These are phyloP conservation scores for Trematocara marginatum DNA, from an alignment of 2,113 vertebrate genomes.

Conservation along the genomic window DNA sequence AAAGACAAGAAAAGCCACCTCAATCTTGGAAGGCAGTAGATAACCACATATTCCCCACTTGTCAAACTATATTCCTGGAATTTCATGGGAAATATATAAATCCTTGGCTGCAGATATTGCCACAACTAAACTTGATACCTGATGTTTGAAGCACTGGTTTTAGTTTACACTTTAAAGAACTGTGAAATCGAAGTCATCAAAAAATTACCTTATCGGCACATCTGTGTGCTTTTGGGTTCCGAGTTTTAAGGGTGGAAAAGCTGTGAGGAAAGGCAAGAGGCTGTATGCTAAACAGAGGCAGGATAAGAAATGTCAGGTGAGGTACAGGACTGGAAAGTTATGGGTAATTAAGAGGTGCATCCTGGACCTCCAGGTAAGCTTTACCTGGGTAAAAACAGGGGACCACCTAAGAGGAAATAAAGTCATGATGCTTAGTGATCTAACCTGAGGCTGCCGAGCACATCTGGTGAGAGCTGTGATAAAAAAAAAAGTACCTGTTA, in stretches of 20 bases:
- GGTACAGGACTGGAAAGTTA: not conserved
- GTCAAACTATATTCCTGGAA: not conserved
- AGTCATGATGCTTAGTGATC: slow-evolving; percentile 7
- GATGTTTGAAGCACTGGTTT: not conserved
- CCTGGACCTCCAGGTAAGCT: slow-evolving; percentile 17
- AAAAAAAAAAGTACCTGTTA: slow-evolving; percentile 41
- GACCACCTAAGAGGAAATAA: slow-evolving; percentile 44
- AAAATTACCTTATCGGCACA: not conserved
- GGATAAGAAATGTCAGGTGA: not conserved
- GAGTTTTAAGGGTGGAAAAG: not conserved
- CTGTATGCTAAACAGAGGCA: not conserved
- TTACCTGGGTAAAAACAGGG: slow-evolving; percentile 14
- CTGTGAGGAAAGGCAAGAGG: not conserved
- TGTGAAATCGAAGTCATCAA: not conserved
- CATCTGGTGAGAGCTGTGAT: slow-evolving; percentile 49
- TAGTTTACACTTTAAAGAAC: not conserved
- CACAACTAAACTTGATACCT: not conserved
- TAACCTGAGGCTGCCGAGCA: slow-evolving; percentile 27
- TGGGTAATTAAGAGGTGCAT: not conserved
- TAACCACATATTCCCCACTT: not conserved
- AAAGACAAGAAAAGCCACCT: not conserved
- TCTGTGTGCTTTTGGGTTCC: not conserved
- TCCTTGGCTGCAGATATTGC: not conserved
- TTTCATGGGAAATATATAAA: not conserved
- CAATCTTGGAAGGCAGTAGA: not conserved